These are phyloP conservation scores for Orthonyx spaldingii DNA, from an alignment of 2,113 vertebrate genomes.

Conservation along the genomic window DNA sequence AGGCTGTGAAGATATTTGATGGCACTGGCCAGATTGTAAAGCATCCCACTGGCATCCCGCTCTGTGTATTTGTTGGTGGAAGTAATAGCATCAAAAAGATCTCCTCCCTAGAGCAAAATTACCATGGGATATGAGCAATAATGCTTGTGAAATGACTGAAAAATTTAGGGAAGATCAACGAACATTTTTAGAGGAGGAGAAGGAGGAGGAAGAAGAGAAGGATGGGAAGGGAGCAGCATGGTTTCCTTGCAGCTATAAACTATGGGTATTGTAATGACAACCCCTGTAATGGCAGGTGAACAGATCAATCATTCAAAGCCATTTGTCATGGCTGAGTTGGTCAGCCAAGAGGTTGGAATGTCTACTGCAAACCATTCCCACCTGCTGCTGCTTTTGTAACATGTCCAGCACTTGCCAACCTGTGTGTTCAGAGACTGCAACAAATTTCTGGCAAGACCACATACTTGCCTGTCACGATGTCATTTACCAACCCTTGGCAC, in stretches of 20 bases:
- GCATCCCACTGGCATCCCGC: conserved; percentile 94
- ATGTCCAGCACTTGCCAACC: not conserved
- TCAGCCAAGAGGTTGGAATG: not conserved
- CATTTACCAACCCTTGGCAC: not conserved
- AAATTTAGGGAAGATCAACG: not conserved
- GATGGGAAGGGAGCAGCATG: not conserved
- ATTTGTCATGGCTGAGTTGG: not conserved
- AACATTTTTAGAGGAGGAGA: not conserved
- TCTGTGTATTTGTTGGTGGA: conserved; percentile 97
- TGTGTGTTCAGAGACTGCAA: not conserved
- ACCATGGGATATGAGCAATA: conserved; percentile 7
- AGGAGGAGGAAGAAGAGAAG: not conserved
- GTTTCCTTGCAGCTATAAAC: not conserved
- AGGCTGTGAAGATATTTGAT: conserved; percentile 96
- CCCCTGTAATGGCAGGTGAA: not conserved
- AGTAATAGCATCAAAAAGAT: conserved; percentile 98
- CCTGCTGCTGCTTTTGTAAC: not conserved
- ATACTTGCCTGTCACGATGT: not conserved
- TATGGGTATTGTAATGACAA: not conserved
- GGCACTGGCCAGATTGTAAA: conserved; percentile 95
- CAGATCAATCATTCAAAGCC: not conserved
- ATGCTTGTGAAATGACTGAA: not conserved
- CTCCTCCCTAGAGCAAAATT: conserved; percentile 84
- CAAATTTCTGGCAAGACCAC: not conserved
- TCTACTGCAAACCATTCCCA: not conserved